Conservation (phyloP, 2,888 invertebrate species). For the Phrixothrix hirtus region DNA sequence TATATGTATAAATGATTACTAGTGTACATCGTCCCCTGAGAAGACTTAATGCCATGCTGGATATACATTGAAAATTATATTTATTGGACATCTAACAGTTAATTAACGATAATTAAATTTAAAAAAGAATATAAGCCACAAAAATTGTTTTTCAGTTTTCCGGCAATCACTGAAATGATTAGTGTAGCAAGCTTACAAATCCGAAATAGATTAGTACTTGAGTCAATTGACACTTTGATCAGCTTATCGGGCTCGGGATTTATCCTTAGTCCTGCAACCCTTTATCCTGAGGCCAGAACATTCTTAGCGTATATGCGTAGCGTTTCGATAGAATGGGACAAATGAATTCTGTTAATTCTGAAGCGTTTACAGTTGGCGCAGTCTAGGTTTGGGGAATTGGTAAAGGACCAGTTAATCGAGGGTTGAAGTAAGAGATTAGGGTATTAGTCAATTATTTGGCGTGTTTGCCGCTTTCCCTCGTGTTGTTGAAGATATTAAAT, state of each 20-base stretch:
- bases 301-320: slow-evolving; percentile 24
- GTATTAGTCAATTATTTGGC: slow-evolving; percentile 43
- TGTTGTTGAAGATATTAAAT: slow-evolving; percentile 22
- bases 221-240: slow-evolving; percentile 39
- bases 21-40: slow-evolving; percentile 18
- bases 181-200: slow-evolving; percentile 24
- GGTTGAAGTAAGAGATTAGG: slow-evolving; percentile 38
- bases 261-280: slow-evolving; percentile 31
- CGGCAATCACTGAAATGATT: slow-evolving; percentile 19
- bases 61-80: slow-evolving; percentile 18
- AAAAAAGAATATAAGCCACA: neutral
- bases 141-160: neutral
- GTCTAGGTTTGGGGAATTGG: slow-evolving; percentile 31
- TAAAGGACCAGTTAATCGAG: slow-evolving; percentile 39
- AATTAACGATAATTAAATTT: neutral
- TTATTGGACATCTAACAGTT: neutral
- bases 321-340: slow-evolving; percentile 17
- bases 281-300: slow-evolving; percentile 28
- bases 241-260: slow-evolving; percentile 35
- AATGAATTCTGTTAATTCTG: slow-evolving; percentile 18
- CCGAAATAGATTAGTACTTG: slow-evolving; percentile 36
- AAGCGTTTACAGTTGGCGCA: slow-evolving; percentile 19
- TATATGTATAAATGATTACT: slow-evolving; percentile 20
- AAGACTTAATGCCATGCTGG: slow-evolving; percentile 23
- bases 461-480: slow-evolving; percentile 36